Evolutionary conservation across 2,888 invertebrate genomes (phyloP).

Genomic region (Trissonchulus sp.): DNA sequence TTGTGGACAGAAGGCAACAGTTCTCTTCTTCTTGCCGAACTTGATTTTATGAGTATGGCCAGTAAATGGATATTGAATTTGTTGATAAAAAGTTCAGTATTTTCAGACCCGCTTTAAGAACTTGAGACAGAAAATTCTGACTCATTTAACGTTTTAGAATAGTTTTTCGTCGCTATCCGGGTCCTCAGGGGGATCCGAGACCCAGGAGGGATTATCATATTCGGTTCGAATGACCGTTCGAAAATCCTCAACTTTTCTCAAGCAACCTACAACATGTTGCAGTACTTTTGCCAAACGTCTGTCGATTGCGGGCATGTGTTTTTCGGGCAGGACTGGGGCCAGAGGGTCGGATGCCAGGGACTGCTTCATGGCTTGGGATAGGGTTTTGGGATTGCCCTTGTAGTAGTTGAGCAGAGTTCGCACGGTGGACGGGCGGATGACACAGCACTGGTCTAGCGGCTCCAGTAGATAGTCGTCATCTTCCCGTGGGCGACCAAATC

Average conservation of each 20-base stretch:
- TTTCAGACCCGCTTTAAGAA: too few relatives aligned
- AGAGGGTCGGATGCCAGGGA: conserved; percentile 76
- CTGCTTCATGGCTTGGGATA: conserved; percentile 70
- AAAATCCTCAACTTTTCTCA: conserved; percentile 47
- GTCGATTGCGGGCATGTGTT: conserved; percentile 82
- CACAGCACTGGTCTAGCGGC: conserved; percentile 88
- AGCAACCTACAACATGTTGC: conserved; percentile 72
- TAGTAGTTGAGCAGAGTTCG: conserved; percentile 63
- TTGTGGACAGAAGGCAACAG: too few relatives aligned
- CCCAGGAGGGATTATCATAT: conserved; percentile 14
- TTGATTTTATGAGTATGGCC: too few relatives aligned
- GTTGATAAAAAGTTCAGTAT: too few relatives aligned
- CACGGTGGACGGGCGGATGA: conserved; percentile 79
- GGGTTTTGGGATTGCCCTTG: conserved; percentile 51
- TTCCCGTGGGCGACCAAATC: conserved; percentile 79
- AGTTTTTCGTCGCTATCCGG: conserved; percentile 40
- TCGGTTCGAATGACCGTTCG: background rate
- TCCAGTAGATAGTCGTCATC: conserved; percentile 81
- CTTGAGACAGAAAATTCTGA: too few relatives aligned
- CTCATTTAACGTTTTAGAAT: too few relatives aligned
- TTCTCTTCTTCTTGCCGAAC: too few relatives aligned
- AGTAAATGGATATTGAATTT: too few relatives aligned
- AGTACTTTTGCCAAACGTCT: conserved; percentile 74
- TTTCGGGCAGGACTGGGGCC: conserved; percentile 81
- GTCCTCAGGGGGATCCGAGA: conserved; percentile 35